Evolutionary conservation across 2,888 invertebrate genomes (phyloP), one percentile per base, ranked within the genome.

Genomic region (Andricus curvator): DNA sequence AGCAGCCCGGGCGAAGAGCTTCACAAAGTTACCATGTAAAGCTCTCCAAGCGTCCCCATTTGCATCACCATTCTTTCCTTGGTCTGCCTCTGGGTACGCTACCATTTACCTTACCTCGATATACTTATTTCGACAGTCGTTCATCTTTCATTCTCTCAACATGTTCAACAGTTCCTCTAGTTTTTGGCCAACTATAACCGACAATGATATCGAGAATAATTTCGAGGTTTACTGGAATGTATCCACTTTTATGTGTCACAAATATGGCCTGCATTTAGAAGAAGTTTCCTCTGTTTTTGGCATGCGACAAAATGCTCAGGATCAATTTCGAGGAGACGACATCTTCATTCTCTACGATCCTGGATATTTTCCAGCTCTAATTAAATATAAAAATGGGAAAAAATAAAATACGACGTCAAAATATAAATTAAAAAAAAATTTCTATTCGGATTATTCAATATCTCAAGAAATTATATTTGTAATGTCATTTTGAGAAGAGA

Each of bases 331-430:
- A 17, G 97, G 97, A 0, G 94, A 96, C 33, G 90, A 94, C 81
- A 94, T 97, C 8, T 93, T 94, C 0, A 96, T 97, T 79, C 93
- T 97, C 80, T 97, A 97, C 89, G 96, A 96, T 89, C 96, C 96
- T 0, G 97, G 96, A 0, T 91, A 88, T 85, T 96, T 96, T 88
- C 96, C 96, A 0, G 96, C 96, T 0, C 91, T 96, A 41, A 87
- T 95, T 65, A 93, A 94, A 86, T 93, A 95, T 66, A 93, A 93
- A 41, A 92, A 87, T 78, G 89, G 89, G 89, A 84, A 11, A 70
- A 62, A 4, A 22, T 4, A 13, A 62, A 51, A 8, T 1, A 1
- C 8, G 3, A 51, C 15, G 8, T 20, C 51, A 20, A 51, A 20
- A 51, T 6, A 51, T 5, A 2, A 51, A 1, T 20, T 11, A 11